Evolutionary conservation across 2,113 vertebrate species (phyloP).

Genomic region (Pica pica): DNA sequence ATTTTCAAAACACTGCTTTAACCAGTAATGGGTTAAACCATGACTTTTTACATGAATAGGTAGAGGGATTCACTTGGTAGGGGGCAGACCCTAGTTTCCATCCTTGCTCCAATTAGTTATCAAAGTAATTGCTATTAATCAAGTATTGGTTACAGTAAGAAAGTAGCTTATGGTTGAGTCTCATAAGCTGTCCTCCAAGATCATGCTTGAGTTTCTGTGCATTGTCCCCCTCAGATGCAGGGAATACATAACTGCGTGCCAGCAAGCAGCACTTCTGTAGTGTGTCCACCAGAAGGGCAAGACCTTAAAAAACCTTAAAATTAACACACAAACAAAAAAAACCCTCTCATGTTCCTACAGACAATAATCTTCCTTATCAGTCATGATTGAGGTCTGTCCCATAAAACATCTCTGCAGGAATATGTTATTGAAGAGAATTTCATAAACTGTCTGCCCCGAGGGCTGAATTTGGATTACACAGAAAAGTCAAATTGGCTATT

Average conservation of each 20-base stretch:
- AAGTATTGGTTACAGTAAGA: not conserved
- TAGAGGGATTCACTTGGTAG: not conserved
- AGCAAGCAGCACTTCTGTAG: rapidly evolving
- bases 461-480: not conserved
- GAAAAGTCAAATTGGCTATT: not conserved
- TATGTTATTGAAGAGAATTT: not conserved
- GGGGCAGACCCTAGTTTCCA: not conserved
- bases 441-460: not conserved
- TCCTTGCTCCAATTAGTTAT: not conserved
- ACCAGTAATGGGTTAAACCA: not conserved
- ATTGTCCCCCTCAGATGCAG: not conserved
- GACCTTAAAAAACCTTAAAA: not conserved
- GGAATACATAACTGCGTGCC: not conserved
- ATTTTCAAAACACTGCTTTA: constrained; percentile 4
- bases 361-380: not conserved
- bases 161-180: not conserved
- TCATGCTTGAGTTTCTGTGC: not conserved
- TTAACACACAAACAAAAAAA: not conserved
- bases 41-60: not conserved
- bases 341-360: not conserved
- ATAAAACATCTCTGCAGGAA: not conserved
- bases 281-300: not conserved
- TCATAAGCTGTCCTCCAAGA: not conserved
- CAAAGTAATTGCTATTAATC: not conserved
- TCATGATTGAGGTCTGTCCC: not conserved